Base-by-base conservation (phyloP, 2,797 vertebrate genomes). In the Tokudaia muenninki region DNA sequence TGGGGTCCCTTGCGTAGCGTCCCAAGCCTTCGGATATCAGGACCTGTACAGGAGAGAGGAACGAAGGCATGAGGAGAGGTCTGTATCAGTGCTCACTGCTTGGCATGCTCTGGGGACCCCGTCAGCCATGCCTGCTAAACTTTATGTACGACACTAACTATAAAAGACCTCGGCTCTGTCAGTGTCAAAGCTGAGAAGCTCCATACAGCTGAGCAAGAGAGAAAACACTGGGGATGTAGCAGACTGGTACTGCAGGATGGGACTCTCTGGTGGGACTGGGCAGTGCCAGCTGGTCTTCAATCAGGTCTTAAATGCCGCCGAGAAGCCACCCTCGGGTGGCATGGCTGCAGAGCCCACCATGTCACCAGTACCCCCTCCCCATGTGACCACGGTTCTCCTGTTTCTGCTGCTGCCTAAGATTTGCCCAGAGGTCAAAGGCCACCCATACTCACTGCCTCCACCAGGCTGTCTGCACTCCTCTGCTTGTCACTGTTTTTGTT, bases 21-120 rank as follows among this genome's bases (percentile, higher is more conserved):
- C 99, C 99, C 93, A 99, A 99, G 84, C 99, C 99, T 98, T 99
- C 99, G 0, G 99, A 99, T 99, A 99, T 99, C 98, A 99, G 99
- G 87, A 99, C 99, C 99, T 99, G 98, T n/a, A 78, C 19, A 1
- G 97, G 92, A 94, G 78, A 97, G 34, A 95, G 22, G 65, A 95
- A 19, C 16, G 0, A 24, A 0, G 19, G 63, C 16, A 1, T 22
- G 17, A 52, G 37, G 34, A 0, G n/a, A n/a, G 47, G 6, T 5
- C 31, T 2, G 8, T 26, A 26, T 34, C 0, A 16, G 52, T 72
- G 22, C 83, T 37, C 17, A 57, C 21, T 5, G 41, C 41, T 29
- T 0, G 1, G 12, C 2, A 11, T 24, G 77, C 74, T 75, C 6
- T 77, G 19, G 87, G 80, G 72, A 67, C 63, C 1, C 12, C 0